Evolutionary conservation across 2,888 invertebrate genomes (phyloP), one percentile per base, ranked within the genome.

Genomic region (Celastrina argiolus): DNA sequence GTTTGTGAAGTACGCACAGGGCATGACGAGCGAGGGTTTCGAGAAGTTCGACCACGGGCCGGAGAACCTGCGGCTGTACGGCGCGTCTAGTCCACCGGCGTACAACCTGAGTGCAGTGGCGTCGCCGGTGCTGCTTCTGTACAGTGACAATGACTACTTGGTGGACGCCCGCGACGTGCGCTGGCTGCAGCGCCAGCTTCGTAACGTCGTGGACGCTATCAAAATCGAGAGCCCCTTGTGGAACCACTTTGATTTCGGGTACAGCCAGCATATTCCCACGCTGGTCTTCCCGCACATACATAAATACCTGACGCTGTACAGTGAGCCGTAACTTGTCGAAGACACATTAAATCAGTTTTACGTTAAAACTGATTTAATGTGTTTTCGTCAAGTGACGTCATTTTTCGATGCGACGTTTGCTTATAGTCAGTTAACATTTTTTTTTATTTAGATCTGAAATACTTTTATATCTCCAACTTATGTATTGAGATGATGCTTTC

Each of bases 181-280:
- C 1, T 61, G 70, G 2, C 65, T 82, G 2, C 71, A 69, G 26
- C 66, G 68, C 0, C 64, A 68, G 5, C 66, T 85, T 16, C 79
- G 80, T 0, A 80, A 80, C 28, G 76, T 82, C 10, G n/a, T 66
- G 10, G 66, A 68, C 31, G 16, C 64, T 4, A n/a, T 56, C 26
- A 26, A 64, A 22, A 67, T 69, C 2, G n/a, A 63, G 7, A 56
- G 68, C 56, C 65, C 65, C 0, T 28, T 41, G 2, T 82, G 76
- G 72, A 79, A 76, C 39, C 84, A 84, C 66, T 66, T 81, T 2
- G 84, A 82, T 45, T 76, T 76, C 26, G 56, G 80, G 28, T 82
- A 66, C 64, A 70, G 71, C 34, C 39, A 8, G 14, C 4, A 61
- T 5, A 68, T 64, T 4, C 56, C 56, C 12, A 28, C 18, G 3